Percentiles rank a stretch among this genome's conserved stretches.
Conservation (phyloP, 2,113 vertebrate genomes). For the Capra hircus region DNA sequence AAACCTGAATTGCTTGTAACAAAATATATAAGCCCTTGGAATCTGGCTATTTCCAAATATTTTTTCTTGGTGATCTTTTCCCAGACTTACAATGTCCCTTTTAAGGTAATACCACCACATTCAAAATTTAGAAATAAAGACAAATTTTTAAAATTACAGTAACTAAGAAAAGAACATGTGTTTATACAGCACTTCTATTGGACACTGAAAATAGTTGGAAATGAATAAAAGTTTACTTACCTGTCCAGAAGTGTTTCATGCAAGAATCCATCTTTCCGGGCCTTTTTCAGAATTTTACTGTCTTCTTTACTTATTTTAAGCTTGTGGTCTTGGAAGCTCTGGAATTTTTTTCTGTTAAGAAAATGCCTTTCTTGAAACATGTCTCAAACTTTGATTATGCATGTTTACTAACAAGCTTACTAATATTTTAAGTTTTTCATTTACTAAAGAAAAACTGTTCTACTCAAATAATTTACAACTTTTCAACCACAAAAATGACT, state of each 20-base stretch:
- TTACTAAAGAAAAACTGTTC: not conserved
- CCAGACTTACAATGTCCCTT: not conserved
- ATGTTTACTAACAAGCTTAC: not conserved
- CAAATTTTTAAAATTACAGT: not conserved
- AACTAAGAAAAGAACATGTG: not conserved
- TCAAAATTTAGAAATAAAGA: constrained; percentile 6
- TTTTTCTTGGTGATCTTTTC: not conserved
- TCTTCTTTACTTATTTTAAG: constrained; percentile 94
- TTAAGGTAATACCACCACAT: not conserved
- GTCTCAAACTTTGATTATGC: not conserved
- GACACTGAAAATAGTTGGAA: not conserved
- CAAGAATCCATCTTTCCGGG: constrained; percentile 92
- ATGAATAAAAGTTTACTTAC: constrained; percentile 73
- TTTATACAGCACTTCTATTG: not conserved
- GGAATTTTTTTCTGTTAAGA: constrained; percentile 93
- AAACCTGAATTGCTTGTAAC: not conserved
- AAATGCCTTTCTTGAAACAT: not conserved
- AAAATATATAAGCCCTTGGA: not conserved
- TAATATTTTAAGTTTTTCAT: not conserved
- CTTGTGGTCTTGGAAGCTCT: constrained; percentile 97
- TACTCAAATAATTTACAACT: not conserved
- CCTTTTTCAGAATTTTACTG: constrained; percentile 86
- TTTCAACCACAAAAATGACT: not conserved
- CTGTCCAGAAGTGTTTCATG: constrained; percentile 95
- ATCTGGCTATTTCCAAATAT: not conserved